Percentiles rank a stretch among this genome's conserved stretches.
Conservation (phyloP, 2,797 vertebrate species). For the Lemur catta region DNA sequence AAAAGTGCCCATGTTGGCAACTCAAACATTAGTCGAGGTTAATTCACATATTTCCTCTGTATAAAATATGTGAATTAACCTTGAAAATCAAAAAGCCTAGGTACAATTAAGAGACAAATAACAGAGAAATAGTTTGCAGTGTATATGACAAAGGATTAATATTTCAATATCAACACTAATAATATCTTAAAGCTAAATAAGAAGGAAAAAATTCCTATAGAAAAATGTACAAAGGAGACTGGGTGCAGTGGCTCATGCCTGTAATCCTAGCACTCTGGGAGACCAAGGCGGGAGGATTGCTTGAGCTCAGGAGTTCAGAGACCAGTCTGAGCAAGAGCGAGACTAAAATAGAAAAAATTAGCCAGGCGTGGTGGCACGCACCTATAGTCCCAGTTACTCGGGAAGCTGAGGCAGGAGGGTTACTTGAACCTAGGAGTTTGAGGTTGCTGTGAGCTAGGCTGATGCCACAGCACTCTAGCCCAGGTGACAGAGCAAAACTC, state of each 20-base stretch:
- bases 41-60: neutral
- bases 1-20: neutral
- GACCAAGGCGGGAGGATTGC: no score
- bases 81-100: slow-evolving; percentile 20
- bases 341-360: no score
- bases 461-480: no score
- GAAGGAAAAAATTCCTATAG: neutral
- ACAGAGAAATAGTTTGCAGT: neutral
- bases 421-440: no score
- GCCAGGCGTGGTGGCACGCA: no score
- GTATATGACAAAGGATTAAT: neutral
- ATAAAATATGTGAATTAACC: neutral
- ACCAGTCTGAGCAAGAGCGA: no score
- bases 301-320: no score
- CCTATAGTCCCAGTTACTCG: no score
- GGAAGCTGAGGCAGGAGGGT: no score
- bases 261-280: no score
- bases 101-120: neutral
- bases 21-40: neutral
- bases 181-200: neutral
- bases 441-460: no score
- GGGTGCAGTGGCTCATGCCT: no score
- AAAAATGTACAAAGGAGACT: neutral
- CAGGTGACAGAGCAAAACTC: rapidly evolving
- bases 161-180: slow-evolving; percentile 19